Base-by-base conservation (phyloP, 2,797 vertebrate genomes). In the Sebastes hopkinsi region DNA sequence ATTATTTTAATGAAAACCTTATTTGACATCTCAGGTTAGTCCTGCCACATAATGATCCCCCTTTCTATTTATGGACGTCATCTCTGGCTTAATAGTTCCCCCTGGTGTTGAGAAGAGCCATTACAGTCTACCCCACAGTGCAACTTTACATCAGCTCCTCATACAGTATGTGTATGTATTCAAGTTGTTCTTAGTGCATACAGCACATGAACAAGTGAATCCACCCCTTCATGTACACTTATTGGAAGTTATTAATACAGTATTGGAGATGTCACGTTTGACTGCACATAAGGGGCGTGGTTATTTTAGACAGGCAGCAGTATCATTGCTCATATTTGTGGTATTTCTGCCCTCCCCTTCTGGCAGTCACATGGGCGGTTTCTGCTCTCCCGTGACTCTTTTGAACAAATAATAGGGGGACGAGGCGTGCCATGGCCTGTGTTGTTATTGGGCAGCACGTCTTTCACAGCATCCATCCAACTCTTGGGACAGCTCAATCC, bases 351-450 rank as follows among this genome's bases (percentile, higher is more conserved):
- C 88, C 90, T 76, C 86, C 89, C 85, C 72, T 80, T 42, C 70
- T 8, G 8, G 6, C 16, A 67, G 94, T 96, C 95, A 95, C 95
- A 89, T 95, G 95, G 86, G 10, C 72, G 20, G n/a, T 38, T 4
- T 78, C 76, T 71, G 81, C 34, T 66, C 85, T 93, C 95, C 75
- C 94, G 93, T 95, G 94, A 95, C 93, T 75, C 56, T 82, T 91
- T 71, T 20, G 82, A 89, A 79, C 90, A 91, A 92, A 92, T 90
- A 92, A 85, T 8, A 65, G 30, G 6, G 54, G 67, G 23, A 61
- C 81, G 69, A 92, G 91, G 86, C 93, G 88, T 85, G 84, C 30
- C 90, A 79, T 68, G 80, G 77, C 72, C 78, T 22, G 62, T 66
- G 78, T 83, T 86, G 32, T 89, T 75, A 90, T 87, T 92, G 87